Percentiles rank a stretch among this genome's conserved stretches.
phyloP scores from a whole-genome alignment of 2,888 invertebrate genomes.

The Salpingus planirostris region DNA sequence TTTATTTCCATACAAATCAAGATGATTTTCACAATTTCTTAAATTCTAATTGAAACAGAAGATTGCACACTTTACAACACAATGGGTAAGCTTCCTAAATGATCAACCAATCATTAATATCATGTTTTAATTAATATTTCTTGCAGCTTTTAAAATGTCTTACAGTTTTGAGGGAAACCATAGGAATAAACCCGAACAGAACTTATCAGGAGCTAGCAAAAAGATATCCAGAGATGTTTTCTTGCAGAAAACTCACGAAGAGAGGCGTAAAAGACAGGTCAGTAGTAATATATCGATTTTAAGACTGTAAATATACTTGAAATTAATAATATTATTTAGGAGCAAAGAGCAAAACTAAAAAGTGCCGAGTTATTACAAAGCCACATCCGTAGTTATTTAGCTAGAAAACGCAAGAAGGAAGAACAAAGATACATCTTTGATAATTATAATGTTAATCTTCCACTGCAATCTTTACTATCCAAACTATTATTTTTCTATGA shows the following conservation, averaged over 20 bases:
- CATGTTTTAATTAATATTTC: too few relatives aligned
- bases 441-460: slow-evolving; percentile 40
- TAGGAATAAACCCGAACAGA: slow-evolving; percentile 78
- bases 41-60: too few relatives aligned
- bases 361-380: slow-evolving; percentile 79
- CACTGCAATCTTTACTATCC: slow-evolving; percentile 51
- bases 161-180: slow-evolving; percentile 87
- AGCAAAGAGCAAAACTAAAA: slow-evolving; percentile 61
- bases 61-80: too few relatives aligned
- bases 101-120: too few relatives aligned
- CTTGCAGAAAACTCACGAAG: slow-evolving; percentile 72
- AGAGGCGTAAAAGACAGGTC: slow-evolving; percentile 81
- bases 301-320: neutral
- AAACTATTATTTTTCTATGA: slow-evolving; percentile 74
- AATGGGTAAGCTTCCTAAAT: too few relatives aligned
- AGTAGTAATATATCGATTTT: slow-evolving; percentile 11
- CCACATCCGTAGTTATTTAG: slow-evolving; percentile 64
- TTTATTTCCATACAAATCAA: too few relatives aligned
- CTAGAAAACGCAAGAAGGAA: slow-evolving; percentile 58
- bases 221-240: slow-evolving; percentile 62
- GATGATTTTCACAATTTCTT: too few relatives aligned
- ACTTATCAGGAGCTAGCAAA: slow-evolving; percentile 77
- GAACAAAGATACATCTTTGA: slow-evolving; percentile 64
- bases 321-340: slow-evolving; percentile 38
- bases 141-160: slow-evolving; percentile 38